phyloP scores from a whole-genome alignment of 2,888 invertebrate species.

The Lingula anatina region DNA sequence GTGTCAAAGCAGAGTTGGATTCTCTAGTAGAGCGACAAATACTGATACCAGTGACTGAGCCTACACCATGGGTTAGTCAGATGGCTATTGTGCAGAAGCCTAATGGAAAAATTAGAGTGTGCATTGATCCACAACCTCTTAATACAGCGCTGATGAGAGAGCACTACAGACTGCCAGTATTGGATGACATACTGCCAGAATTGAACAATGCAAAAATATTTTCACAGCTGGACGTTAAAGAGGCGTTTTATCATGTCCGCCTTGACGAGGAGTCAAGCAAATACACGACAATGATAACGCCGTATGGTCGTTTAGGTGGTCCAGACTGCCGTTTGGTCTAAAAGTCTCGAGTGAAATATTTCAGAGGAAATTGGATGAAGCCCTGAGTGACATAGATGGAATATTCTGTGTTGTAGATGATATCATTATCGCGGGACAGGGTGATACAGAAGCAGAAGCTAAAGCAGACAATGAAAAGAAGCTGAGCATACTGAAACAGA shows the following conservation, averaged over 20 bases:
- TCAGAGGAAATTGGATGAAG: conserved; percentile 12
- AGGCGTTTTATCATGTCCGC: conserved; percentile 14
- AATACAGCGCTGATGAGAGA: conserved; percentile 5
- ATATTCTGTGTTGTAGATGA: conserved; percentile 11
- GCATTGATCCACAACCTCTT: conserved; percentile 8
- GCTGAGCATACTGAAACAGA: conserved; percentile 3
- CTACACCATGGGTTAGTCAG: background rate
- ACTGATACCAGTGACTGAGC: background rate
- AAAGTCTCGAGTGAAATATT: conserved; percentile 19
- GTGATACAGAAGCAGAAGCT: conserved; percentile 8
- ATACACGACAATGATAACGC: conserved; percentile 5
- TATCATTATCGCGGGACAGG: conserved; percentile 11
- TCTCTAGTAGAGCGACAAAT: background rate
- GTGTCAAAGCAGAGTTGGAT: no score
- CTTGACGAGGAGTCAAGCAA: no score
- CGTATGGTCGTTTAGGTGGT: conserved; percentile 8
- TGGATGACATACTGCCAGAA: conserved; percentile 20
- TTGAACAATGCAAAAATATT: conserved; percentile 15
- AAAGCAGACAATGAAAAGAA: conserved; percentile 9
- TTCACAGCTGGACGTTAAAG: conserved; percentile 18
- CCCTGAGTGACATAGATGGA: conserved; percentile 9
- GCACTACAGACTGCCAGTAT: conserved; percentile 3
- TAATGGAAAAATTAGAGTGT: conserved; percentile 2
- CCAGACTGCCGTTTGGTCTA: conserved; percentile 12
- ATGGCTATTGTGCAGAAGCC: conserved; percentile 4